Evolutionary conservation across 2,113 vertebrate genomes (phyloP), one percentile per base, ranked within the genome.

Genomic region (Ciconia boyciana): DNA sequence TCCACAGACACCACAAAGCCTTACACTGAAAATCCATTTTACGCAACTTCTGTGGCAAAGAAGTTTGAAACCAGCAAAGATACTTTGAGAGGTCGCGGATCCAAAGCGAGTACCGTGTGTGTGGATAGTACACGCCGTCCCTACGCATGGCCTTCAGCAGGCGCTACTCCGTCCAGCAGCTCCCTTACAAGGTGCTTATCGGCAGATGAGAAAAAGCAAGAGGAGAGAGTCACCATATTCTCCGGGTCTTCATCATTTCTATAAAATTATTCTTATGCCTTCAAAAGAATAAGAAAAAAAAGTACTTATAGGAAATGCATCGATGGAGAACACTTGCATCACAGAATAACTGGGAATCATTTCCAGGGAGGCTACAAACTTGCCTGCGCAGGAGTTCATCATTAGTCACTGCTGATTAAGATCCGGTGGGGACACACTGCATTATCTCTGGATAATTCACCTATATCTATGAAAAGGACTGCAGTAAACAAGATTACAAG

Each of bases 51-150:
- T 39, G 71, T 1, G 7, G 34, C 28, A 62, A 64, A 31, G 28
- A 5, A 46, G 44, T 29, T n/a, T 18, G 51, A n/a, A 62, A 69
- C 9, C 19, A 54, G 39, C 51, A 16, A 39, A 64, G 57, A 22
- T 6, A 5, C 51, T 65, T 32, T 9, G 32, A 51, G 57, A 51
- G 32, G 55, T 13, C 8, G 1, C 0, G 39, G 58, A 36, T 15
- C 43, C 36, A 16, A 13, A 17, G 57, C 2, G 3, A 48, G 20
- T 2, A 2, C 32, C 1, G 25, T 4, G 11, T 10, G 16, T 4
- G 24, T 6, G 32, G 44, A 9, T 3, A 21, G 24, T 1, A 34
- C 41, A 14, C 6, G 1, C n/a, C 16, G 15, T 7, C 16, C 13
- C 7, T 6, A 24, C n/a, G 13, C 13, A 0, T 3, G 44, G n/a